Evolutionary conservation across 2,888 invertebrate species (phyloP).

Genomic region (Epinotia bilunana): DNA sequence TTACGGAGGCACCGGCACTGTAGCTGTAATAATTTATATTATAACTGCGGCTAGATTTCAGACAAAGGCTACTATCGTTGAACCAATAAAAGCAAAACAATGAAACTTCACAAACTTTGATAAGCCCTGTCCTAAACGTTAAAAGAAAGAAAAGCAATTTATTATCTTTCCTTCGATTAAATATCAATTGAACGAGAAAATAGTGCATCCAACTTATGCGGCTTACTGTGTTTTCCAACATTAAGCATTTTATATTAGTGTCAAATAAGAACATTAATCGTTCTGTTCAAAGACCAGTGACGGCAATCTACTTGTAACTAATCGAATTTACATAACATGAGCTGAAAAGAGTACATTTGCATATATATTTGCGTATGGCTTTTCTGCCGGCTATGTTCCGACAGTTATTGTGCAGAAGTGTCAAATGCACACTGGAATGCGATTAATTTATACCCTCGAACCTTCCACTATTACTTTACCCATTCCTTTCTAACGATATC

Average conservation of each 20-base stretch:
- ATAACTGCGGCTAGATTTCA: no score
- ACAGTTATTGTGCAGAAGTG: constrained; percentile 58
- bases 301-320: background rate
- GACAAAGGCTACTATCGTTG: no score
- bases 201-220: no score
- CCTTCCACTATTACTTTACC: constrained; percentile 19
- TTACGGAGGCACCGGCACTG: no score
- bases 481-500: constrained; percentile 9
- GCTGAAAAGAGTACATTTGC: constrained; percentile 25
- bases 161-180: no score
- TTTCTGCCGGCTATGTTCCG: constrained; percentile 38
- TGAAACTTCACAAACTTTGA: no score
- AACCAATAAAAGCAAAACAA: no score
- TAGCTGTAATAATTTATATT: no score
- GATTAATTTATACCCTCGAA: constrained; percentile 56
- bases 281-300: background rate
- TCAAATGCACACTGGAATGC: constrained; percentile 58
- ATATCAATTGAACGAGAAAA: no score
- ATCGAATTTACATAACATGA: constrained; percentile 6
- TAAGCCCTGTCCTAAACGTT: no score
- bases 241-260: background rate
- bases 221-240: no score
- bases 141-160: no score
- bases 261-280: background rate
- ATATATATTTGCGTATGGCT: constrained; percentile 37